These are phyloP conservation scores for Eudasyphora cyanicolor DNA, from an alignment of 2,888 invertebrate genomes.

Conservation along the genomic window DNA sequence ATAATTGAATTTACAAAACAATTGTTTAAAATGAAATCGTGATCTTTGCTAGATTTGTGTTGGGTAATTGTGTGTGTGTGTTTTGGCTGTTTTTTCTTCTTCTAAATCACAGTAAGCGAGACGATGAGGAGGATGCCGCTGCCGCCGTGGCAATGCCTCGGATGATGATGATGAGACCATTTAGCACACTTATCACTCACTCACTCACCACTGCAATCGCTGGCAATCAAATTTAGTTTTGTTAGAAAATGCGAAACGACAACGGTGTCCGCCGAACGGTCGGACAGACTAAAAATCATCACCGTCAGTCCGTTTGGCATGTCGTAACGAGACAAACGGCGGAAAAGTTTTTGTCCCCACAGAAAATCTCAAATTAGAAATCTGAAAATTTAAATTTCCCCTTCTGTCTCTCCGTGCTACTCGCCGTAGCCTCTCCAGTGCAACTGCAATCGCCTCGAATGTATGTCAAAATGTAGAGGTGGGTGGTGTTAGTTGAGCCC, in stretches of 20 bases:
- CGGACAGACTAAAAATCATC: not conserved
- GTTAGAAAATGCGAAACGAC: slow-evolving; percentile 1
- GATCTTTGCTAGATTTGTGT: slow-evolving; percentile 57
- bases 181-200: slow-evolving; percentile 53
- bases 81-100: not conserved
- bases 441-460: slow-evolving; percentile 35
- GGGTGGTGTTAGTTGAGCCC: slow-evolving; percentile 56
- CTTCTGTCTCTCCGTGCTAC: not conserved
- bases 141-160: not conserved
- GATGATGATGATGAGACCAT: slow-evolving; percentile 43
- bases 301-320: not conserved
- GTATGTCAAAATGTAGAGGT: slow-evolving; percentile 62
- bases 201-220: slow-evolving; percentile 31
- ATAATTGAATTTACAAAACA: slow-evolving; percentile 65
- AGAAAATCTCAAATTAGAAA: not conserved
- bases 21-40: slow-evolving; percentile 65
- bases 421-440: slow-evolving; percentile 4
- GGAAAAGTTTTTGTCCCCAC: slow-evolving; percentile 43
- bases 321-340: slow-evolving; percentile 41
- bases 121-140: not conserved
- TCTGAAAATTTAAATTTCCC: not conserved
- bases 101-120: slow-evolving; percentile 55
- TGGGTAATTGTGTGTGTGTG: slow-evolving; percentile 33
- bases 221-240: slow-evolving; percentile 46
- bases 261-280: not conserved